Evolutionary conservation across 2,113 vertebrate genomes (phyloP).

Genomic region (Chionomys nivalis): DNA sequence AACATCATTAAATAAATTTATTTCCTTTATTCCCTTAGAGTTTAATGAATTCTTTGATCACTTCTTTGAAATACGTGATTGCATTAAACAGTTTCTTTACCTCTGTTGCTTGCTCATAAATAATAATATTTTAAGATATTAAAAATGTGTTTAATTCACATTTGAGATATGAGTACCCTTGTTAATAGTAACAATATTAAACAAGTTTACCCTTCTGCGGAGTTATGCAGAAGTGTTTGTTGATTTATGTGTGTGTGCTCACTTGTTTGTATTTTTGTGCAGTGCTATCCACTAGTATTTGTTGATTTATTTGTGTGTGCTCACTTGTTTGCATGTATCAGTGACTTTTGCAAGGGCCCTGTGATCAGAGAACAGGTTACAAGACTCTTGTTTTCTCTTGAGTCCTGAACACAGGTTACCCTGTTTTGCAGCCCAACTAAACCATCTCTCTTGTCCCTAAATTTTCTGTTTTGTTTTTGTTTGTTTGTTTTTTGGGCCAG

Average conservation of each 20-base stretch:
- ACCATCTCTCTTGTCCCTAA: not conserved
- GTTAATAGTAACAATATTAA: not conserved
- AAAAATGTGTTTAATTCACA: constrained; percentile 34
- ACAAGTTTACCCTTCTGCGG: not conserved
- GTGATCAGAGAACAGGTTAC: not conserved
- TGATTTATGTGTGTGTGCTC: too few species aligned
- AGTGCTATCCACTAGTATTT: not conserved
- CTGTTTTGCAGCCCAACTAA: not conserved
- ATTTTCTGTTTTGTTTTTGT: not conserved
- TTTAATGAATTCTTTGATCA: not conserved
- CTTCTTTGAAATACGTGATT: constrained; percentile 13
- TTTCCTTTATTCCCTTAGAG: constrained; percentile 20
- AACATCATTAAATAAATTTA: not conserved
- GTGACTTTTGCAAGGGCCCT: not conserved
- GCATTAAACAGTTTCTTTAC: not conserved
- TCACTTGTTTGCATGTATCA: too few species aligned
- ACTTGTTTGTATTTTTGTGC: too few species aligned
- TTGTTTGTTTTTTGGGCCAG: too few species aligned
- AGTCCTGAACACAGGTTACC: too few species aligned
- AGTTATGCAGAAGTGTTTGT: not conserved
- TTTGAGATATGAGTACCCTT: not conserved
- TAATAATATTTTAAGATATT: constrained; percentile 13
- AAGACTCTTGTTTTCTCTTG: not conserved
- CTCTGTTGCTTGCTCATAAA: not conserved
- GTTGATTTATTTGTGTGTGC: not conserved